These are phyloP conservation scores for Bucco capensis DNA, from an alignment of 2,113 vertebrate species.

Conservation along the genomic window DNA sequence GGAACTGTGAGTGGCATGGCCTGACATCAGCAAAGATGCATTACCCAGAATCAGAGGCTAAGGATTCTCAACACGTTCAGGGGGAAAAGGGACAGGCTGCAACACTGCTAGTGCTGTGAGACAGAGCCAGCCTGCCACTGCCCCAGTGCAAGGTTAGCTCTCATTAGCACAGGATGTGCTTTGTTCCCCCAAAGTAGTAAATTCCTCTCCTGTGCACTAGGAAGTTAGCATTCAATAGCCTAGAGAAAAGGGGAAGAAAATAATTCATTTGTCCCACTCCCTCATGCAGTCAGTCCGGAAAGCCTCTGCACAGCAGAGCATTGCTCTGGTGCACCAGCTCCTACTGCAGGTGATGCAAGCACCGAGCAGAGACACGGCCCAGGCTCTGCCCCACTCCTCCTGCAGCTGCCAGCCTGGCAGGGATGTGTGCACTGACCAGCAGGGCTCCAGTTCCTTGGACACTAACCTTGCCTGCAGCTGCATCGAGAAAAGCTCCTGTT, in stretches of 20 bases:
- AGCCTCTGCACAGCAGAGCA: fast-evolving
- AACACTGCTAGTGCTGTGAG: fast-evolving
- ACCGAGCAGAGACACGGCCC: neutral
- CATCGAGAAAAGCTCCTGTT: neutral
- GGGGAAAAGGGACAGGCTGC: fast-evolving
- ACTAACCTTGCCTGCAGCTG: neutral
- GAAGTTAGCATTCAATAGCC: neutral
- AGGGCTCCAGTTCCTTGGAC: neutral
- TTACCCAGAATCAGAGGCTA: neutral
- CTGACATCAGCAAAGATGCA: fast-evolving
- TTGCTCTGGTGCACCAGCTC: fast-evolving
- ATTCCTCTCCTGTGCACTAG: neutral
- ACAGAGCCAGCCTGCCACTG: too few species aligned
- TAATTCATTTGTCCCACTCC: fast-evolving
- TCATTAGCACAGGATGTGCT: neutral
- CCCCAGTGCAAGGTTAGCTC: neutral
- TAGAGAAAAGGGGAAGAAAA: neutral
- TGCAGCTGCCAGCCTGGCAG: neutral
- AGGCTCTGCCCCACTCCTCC: neutral
- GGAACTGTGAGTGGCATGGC: fast-evolving
- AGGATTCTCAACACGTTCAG: fast-evolving
- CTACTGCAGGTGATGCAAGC: too few species aligned
- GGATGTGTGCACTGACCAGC: neutral
- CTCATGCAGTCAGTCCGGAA: fast-evolving
- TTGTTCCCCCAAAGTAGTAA: neutral